phyloP scores from a whole-genome alignment of 2,888 invertebrate species.

The Merodon equestris region DNA sequence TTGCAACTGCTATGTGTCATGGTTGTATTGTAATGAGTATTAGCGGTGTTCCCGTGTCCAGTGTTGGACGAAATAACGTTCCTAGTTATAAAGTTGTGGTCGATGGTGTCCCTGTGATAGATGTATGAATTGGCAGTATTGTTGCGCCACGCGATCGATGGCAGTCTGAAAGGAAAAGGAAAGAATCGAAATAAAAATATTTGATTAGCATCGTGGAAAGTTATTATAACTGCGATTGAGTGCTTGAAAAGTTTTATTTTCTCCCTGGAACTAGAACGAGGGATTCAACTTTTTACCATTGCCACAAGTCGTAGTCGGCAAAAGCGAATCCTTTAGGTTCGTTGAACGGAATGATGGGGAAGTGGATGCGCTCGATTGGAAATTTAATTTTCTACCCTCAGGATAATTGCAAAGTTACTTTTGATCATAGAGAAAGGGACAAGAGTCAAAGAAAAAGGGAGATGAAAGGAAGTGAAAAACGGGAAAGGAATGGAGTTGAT shows the following conservation, averaged over 20 bases:
- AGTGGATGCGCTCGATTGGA: too few species aligned
- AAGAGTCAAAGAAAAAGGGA: background rate
- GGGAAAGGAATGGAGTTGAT: too few species aligned
- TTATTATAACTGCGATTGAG: conserved; percentile 9
- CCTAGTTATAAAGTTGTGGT: background rate
- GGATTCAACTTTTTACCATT: too few species aligned
- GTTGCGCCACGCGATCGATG: conserved; percentile 7
- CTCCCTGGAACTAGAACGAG: too few species aligned
- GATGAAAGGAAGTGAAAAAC: background rate
- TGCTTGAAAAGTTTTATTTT: conserved; percentile 35
- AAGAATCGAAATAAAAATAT: background rate
- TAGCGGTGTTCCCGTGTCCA: conserved; percentile 2
- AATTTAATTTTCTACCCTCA: conserved; percentile 7
- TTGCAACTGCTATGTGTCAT: conserved; percentile 44
- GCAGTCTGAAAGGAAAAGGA: conserved; percentile 16
- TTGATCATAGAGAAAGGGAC: background rate
- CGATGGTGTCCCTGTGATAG: background rate
- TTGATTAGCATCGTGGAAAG: background rate
- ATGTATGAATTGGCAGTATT: background rate
- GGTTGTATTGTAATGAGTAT: background rate
- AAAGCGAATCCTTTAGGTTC: too few species aligned
- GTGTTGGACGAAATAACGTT: background rate
- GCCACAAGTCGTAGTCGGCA: too few species aligned
- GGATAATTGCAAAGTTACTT: conserved; percentile 39
- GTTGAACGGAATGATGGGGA: too few species aligned